phyloP scores from a whole-genome alignment of 2,888 invertebrate genomes.

The Drosophila paramelanica region DNA sequence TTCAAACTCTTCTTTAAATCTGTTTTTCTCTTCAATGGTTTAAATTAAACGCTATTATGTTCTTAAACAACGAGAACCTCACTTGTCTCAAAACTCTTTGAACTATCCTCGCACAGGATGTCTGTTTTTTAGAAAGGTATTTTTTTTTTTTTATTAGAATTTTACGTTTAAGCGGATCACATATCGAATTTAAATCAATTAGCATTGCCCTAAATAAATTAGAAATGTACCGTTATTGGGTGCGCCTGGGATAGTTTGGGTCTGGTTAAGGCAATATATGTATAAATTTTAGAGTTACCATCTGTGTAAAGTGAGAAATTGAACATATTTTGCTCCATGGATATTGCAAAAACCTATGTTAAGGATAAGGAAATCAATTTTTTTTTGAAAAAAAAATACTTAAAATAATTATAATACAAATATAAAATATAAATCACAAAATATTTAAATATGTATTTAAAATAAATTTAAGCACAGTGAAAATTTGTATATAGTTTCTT shows the following conservation, averaged over 20 bases:
- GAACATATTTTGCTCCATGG: slow-evolving; percentile 51
- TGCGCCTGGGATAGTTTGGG: background rate
- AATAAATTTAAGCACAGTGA: slow-evolving; percentile 67
- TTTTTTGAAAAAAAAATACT: slow-evolving; percentile 37
- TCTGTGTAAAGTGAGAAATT: slow-evolving; percentile 46
- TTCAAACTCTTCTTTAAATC: no score
- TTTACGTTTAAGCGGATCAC: slow-evolving; percentile 71
- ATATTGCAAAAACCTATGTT: slow-evolving; percentile 35
- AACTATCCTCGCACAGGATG: slow-evolving; percentile 32
- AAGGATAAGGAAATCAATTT: slow-evolving; percentile 41
- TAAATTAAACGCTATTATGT: background rate
- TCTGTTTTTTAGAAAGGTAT: slow-evolving; percentile 2
- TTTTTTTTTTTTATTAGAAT: slow-evolving; percentile 28
- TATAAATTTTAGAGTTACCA: slow-evolving; percentile 32
- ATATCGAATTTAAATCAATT: slow-evolving; percentile 84
- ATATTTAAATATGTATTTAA: slow-evolving; percentile 68
- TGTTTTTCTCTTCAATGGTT: no score
- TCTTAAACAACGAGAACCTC: background rate
- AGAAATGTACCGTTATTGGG: slow-evolving; percentile 16
- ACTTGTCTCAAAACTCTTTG: background rate
- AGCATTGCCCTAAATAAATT: slow-evolving; percentile 57
- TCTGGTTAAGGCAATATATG: slow-evolving; percentile 36
- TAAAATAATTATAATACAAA: slow-evolving; percentile 11
- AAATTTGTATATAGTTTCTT: slow-evolving; percentile 59
- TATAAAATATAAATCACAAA: slow-evolving; percentile 12